A percentile compares a stretch with the other conserved stretches of the same genome.
phyloP scores from a whole-genome alignment of 1,140 invertebrate genomes.

The Scaptomyza graminum region DNA sequence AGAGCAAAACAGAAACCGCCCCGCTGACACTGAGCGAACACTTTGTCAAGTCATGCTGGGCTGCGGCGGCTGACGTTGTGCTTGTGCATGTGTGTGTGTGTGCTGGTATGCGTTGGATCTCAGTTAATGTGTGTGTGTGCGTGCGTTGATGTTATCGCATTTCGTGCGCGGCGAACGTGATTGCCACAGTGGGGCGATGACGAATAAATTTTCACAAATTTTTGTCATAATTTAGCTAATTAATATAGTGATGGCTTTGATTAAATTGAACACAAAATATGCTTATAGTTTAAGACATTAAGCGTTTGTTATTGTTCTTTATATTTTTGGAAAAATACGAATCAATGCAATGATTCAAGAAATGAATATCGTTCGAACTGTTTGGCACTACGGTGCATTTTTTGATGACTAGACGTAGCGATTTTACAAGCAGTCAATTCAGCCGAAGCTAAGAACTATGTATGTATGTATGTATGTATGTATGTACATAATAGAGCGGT shows the following conservation, averaged over 20 bases:
- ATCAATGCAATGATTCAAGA: background rate
- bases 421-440: background rate
- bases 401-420: conserved; percentile 23
- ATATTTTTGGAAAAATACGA: background rate
- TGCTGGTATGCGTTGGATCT: conserved; percentile 33
- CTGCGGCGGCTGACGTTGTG: conserved; percentile 28
- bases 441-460: background rate
- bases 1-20: conserved; percentile 26
- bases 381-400: conserved; percentile 12
- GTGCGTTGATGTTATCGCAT: conserved; percentile 62
- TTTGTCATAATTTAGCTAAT: conserved; percentile 4
- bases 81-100: conserved; percentile 1
- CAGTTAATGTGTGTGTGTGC: conserved; percentile 31
- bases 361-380: background rate
- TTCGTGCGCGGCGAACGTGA: conserved; percentile 75
- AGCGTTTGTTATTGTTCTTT: background rate
- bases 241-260: background rate
- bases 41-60: conserved; percentile 48
- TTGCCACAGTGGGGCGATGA: conserved; percentile 62
- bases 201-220: conserved; percentile 2
- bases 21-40: conserved; percentile 19
- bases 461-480: no score
- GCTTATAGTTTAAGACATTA: background rate
- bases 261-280: background rate
- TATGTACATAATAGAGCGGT: background rate